Evolutionary conservation across 37 sponge, comb jelly and placozoan species (phyloP).

Genomic region (Halichondria panicea): DNA sequence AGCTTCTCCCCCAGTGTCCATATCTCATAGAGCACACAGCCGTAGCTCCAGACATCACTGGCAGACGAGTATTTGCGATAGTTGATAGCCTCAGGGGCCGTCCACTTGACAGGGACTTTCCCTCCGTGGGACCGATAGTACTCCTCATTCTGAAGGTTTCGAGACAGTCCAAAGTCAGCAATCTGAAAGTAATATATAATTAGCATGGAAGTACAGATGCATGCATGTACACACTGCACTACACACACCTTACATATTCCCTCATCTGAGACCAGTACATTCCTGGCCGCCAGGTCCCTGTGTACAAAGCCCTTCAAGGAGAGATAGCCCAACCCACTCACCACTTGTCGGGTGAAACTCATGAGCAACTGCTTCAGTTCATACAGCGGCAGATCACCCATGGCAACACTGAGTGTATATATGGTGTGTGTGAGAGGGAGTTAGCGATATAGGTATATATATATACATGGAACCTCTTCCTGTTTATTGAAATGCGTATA

Average conservation of each 20-base stretch:
- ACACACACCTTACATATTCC: conserved; percentile 37
- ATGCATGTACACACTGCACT: conserved; percentile 5
- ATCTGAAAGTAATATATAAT: conserved; percentile 13
- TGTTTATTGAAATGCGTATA: too few species aligned
- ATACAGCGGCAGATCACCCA: background rate
- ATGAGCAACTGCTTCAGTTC: conserved; percentile 1
- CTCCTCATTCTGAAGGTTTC: conserved; percentile 21
- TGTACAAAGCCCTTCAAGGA: conserved; percentile 32
- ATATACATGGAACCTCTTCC: too few species aligned
- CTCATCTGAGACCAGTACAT: conserved; percentile 31
- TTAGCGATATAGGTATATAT: too few species aligned
- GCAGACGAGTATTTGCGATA: conserved; percentile 55
- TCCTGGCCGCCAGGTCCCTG: conserved; percentile 48
- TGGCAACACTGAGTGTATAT: background rate
- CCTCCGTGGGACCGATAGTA: conserved; percentile 34
- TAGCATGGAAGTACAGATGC: background rate
- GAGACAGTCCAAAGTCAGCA: conserved; percentile 49
- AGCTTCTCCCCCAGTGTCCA: conserved; percentile 54
- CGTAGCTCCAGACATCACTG: conserved; percentile 67
- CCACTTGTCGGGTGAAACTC: conserved; percentile 31
- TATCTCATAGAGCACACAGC: conserved; percentile 53
- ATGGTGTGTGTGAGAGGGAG: too few species aligned
- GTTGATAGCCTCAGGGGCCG: conserved; percentile 54
- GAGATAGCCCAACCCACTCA: conserved; percentile 33
- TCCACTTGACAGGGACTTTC: conserved; percentile 59